Evolutionary conservation across 2,888 invertebrate genomes (phyloP), one percentile per base, ranked within the genome.

Genomic region (Ichneumoninae sp.): DNA sequence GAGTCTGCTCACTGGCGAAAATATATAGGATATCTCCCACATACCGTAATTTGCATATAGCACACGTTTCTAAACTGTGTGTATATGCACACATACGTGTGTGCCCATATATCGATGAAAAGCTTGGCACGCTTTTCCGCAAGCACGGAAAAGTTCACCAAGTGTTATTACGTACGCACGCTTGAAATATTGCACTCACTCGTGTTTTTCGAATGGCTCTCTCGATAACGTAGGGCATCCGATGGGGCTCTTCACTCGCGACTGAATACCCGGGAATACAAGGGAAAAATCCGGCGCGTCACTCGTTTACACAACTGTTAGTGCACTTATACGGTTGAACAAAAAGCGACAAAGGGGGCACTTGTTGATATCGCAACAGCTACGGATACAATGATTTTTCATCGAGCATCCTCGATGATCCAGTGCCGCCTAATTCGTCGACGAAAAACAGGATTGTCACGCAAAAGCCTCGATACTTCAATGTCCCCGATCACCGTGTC

Each of bases 71-170:
- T 22, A 57, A 57, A 57, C 57, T 57, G 10, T 16, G 44, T 16
- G 3, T 16, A 16, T 16, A 44, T 10, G 22, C 8, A 26, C 54
- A 26, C 62, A 7, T 30, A 30, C 57, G 54, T 44, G 57, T 44
- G 26, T 54, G 3, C 47, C 3, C 13, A n/a, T 72, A 68, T 54
- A 68, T 44, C 19, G 36, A 44, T 33, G 68, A 26, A 40, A 83
- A 79, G 79, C 83, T 83, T 80, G 54, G 54, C 75, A 66, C 75
- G 65, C 54, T 74, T 78, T 19, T 69, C 40, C 75, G 26, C 62
- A 75, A 65, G 52, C 70, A 57, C 6, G n/a, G 33, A 57, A 75
- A 80, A 83, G 75, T 83, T 83, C 47, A n/a, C 44, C 8, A 47
- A 65, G 66, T 71, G 79, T 80, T 71, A 71, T 71, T 57, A 71